Evolutionary conservation across 2,888 invertebrate genomes (phyloP), one percentile per base, ranked within the genome.

Genomic region (Orthosia gracilis): DNA sequence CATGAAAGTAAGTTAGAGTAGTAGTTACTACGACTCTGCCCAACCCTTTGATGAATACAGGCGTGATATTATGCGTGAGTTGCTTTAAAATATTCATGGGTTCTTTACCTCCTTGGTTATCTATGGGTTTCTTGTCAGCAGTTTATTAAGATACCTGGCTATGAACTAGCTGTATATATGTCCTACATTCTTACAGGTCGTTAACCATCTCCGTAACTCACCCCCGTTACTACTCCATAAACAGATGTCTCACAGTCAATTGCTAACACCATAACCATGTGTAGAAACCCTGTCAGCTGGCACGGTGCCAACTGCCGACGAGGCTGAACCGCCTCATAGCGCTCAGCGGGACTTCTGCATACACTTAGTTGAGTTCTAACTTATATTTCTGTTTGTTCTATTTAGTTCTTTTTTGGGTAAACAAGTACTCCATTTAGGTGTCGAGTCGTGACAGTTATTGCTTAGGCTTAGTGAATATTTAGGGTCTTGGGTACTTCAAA

Each of bases 241-340:
- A 50, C 77, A 77, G 54, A 61, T 62, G 52, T 47, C 21, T 45
- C 23, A n/a, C 21, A 15, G 40, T 18, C 13, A 15, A 40, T 49
- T 52, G 52, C 73, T 11, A 45, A 70, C 18, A 21, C 17, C 49
- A 15, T 47, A 50, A 59, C 49, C 61, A 54, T 21, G 65, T 49
- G 76, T 67, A 21, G 31, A 23, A 31, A 45, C 31, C 52, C 57
- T 12, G 61, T 64, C 31, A 49, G 21, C 61, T 73, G 81, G 79
- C 83, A 11, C 2, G 1, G 47, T 12, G 81, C 78, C 78, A 79
- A 67, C 66, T 13, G 63, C 23, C 67, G 49, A 55, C 67, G 40
- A 49, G 67, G 47, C 63, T 61, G 61, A 15, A 13, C 21, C 15
- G 61, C 45, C 21, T 67, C 54, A 31, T 9, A 12, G 23, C 55